Evolutionary conservation across 2,113 vertebrate species (phyloP).

Genomic region (Actinemys pallida): DNA sequence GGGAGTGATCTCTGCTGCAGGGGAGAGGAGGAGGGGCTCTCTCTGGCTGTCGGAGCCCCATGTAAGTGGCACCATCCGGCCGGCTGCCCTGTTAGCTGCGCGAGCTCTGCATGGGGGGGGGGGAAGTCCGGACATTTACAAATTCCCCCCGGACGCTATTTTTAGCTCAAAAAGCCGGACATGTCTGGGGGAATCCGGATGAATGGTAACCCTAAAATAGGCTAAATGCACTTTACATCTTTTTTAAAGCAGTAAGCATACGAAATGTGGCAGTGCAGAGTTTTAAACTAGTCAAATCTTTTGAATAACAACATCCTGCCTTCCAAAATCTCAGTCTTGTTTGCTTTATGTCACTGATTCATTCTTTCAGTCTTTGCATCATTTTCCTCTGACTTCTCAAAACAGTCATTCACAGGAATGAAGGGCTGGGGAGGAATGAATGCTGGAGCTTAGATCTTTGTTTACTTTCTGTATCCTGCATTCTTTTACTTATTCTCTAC

Average conservation of each 20-base stretch:
- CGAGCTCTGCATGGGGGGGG: too few relatives aligned
- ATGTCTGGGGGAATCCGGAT: too few relatives aligned
- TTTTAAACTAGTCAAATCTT: conserved; percentile 20
- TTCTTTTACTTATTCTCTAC: not conserved
- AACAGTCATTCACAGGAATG: conserved; percentile 20
- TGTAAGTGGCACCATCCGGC: too few relatives aligned
- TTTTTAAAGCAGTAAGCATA: conserved; percentile 34
- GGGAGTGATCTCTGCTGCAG: too few relatives aligned
- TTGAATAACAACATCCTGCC: conserved; percentile 26
- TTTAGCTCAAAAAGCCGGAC: too few relatives aligned
- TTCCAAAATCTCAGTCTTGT: conserved; percentile 36
- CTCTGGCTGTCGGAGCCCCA: too few relatives aligned
- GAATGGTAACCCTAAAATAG: not conserved
- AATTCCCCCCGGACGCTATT: too few relatives aligned
- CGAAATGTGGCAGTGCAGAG: conserved; percentile 24
- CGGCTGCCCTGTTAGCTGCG: too few relatives aligned
- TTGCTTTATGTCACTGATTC: not conserved
- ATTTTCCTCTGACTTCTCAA: conserved; percentile 14
- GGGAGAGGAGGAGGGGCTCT: too few relatives aligned
- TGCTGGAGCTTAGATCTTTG: not conserved
- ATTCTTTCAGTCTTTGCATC: conserved; percentile 16
- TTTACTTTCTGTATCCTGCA: not conserved
- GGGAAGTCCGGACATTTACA: too few relatives aligned
- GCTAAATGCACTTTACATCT: conserved; percentile 18
- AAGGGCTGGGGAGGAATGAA: not conserved